phyloP scores from a whole-genome alignment of 1,140 invertebrate genomes.

The Drosophila nigromelanica region DNA sequence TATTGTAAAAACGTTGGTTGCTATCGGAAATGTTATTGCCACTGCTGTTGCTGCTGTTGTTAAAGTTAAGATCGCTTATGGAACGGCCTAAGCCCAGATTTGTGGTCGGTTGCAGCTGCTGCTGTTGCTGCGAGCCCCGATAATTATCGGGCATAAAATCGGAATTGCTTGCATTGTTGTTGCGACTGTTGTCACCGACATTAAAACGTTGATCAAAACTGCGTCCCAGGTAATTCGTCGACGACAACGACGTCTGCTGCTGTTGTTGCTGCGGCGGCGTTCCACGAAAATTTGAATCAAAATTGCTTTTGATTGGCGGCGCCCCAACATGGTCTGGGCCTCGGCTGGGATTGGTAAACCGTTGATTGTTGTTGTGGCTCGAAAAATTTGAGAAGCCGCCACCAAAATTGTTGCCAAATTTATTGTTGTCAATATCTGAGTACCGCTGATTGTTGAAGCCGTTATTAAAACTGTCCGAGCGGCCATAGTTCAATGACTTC shows the following conservation, averaged over 20 bases:
- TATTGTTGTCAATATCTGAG: conserved; percentile 21
- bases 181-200: not conserved
- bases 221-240: conserved; percentile 20
- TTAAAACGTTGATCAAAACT: conserved; percentile 19
- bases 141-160: conserved; percentile 5
- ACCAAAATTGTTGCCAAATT: conserved; percentile 36
- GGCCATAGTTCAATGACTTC: conserved; percentile 37
- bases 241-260: not conserved
- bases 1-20: conserved; percentile 31
- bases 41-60: not conserved
- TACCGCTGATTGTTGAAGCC: conserved; percentile 27
- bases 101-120: not conserved
- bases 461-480: conserved; percentile 26
- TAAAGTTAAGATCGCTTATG: conserved; percentile 20
- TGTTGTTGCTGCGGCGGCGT: conserved; percentile 4
- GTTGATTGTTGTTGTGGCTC: conserved; percentile 31
- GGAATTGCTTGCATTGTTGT: not conserved
- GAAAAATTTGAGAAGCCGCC: conserved; percentile 17
- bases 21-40: conserved; percentile 7
- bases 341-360: conserved; percentile 25
- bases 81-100: conserved; percentile 24
- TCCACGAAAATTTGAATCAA: conserved; percentile 24
- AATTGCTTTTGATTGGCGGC: conserved; percentile 23
- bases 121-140: conserved; percentile 8
- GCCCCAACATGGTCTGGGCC: not conserved